phyloP scores from a whole-genome alignment of 2,113 vertebrate genomes.

The Herpetotheres cachinnans region DNA sequence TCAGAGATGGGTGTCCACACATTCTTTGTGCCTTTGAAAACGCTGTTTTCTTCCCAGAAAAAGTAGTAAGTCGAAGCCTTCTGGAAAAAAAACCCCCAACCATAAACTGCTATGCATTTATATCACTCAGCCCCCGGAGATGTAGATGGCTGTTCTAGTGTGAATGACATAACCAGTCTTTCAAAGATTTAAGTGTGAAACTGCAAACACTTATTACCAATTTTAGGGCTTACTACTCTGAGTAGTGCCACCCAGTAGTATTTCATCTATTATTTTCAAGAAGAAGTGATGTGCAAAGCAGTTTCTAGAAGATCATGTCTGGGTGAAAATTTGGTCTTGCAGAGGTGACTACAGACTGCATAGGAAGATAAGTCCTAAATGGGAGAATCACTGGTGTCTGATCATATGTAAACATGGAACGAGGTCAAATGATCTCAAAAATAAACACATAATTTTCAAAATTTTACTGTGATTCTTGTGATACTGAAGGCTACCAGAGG shows the following conservation, averaged over 20 bases:
- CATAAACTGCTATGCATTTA: background rate
- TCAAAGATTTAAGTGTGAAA: background rate
- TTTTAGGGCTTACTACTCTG: background rate
- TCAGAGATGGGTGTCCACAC: fast-evolving
- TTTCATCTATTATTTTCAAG: background rate
- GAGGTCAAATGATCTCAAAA: background rate
- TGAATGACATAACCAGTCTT: background rate
- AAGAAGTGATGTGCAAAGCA: background rate
- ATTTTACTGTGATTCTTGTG: background rate
- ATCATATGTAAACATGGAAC: background rate
- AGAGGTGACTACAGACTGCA: background rate
- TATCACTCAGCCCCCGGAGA: background rate
- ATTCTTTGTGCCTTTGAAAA: slow-evolving; percentile 10
- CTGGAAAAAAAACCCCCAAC: background rate
- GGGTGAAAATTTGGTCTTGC: background rate
- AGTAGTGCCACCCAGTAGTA: background rate
- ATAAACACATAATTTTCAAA: background rate
- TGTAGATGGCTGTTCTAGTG: background rate
- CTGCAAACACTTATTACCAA: background rate
- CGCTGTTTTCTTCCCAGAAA: background rate
- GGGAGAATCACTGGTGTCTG: background rate
- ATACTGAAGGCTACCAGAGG: background rate
- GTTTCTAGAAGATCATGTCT: background rate
- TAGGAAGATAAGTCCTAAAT: background rate
- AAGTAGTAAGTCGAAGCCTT: slow-evolving; percentile 12